Evolutionary conservation across 2,113 vertebrate genomes (phyloP), one percentile per base, ranked within the genome.

Genomic region (Syrrhaptes paradoxus): DNA sequence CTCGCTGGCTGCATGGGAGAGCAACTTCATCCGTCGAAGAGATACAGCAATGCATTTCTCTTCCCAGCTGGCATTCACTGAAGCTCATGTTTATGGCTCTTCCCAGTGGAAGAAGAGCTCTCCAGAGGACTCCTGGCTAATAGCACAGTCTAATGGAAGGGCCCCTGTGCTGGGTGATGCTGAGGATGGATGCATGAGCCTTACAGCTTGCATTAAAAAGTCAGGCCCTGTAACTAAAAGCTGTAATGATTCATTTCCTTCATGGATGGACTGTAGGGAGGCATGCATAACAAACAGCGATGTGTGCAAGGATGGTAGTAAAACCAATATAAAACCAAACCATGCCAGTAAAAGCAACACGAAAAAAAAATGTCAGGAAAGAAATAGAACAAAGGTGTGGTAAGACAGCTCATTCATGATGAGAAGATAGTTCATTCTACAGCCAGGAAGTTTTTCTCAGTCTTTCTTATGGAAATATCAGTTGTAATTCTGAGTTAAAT

Each of bases 191-290:
- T 85, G 55, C 51, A 9, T 3, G 74, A 91, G 55, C 48, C 79
- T 88, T 86, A 62, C 43, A 66, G 72, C 77, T 66, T 70, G 68
- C 72, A 51, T 79, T 90, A 89, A 49, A 76, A 88, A 93, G 85
- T 54, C 85, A 59, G 67, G 26, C 49, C 74, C 66, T 83, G 82
- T 87, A 90, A 91, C 73, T 93, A 79, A 91, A 93, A 93, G 74
- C 92, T 76, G 36, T 87, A 87, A 85, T 93, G 85, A 93, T 96
- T 93, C 31, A 73, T 95, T 93, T 95, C 54, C 58, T 94, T 85
- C 0, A 1, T 82, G 87, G 82, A 82, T 0, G 11, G 78, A 46
- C 79, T 83, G 46, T 29, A 58, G 85, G 87, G 73, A 79, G 67
- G 43, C 76, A 29, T 5, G 55, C 5, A 57, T 59, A 86, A 54